Conservation (phyloP, 1,140 invertebrate species). For the Heliconius hewitsoni region DNA sequence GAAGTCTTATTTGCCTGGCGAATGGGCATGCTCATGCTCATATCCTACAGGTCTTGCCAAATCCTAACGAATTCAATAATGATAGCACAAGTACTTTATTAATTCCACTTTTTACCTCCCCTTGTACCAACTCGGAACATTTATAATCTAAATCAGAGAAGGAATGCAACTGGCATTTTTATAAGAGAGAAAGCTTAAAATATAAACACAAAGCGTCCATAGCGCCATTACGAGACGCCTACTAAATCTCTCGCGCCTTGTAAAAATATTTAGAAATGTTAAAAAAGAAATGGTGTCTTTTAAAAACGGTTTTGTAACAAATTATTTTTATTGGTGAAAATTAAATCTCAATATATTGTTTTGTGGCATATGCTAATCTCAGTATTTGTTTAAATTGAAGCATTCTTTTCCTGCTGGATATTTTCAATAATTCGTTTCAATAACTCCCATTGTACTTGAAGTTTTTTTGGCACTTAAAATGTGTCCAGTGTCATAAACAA, state of each 20-base stretch:
- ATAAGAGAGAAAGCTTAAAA: constrained; percentile 37
- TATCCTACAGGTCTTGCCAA: no score
- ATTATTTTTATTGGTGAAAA: not conserved
- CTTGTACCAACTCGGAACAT: not conserved
- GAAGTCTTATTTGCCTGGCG: no score
- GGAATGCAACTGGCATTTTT: constrained; percentile 33
- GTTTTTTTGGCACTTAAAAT: no score
- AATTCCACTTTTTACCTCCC: no score
- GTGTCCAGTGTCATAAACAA: no score
- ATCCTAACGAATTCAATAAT: no score
- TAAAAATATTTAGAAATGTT: constrained; percentile 21
- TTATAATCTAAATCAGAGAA: constrained; percentile 30
- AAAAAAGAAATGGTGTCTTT: not conserved
- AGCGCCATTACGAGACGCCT: constrained; percentile 15
- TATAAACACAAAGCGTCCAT: constrained; percentile 20
- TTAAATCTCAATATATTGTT: not conserved
- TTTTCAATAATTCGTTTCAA: no score
- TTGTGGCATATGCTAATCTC: no score
- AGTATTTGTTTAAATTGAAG: no score
- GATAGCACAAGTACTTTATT: not conserved
- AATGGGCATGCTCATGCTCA: no score
- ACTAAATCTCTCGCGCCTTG: constrained; percentile 31
- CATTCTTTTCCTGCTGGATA: no score
- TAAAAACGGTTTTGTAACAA: not conserved
- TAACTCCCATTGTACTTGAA: no score